Conservation (phyloP, 2,113 vertebrate genomes). For the Cebidichthys violaceus region DNA sequence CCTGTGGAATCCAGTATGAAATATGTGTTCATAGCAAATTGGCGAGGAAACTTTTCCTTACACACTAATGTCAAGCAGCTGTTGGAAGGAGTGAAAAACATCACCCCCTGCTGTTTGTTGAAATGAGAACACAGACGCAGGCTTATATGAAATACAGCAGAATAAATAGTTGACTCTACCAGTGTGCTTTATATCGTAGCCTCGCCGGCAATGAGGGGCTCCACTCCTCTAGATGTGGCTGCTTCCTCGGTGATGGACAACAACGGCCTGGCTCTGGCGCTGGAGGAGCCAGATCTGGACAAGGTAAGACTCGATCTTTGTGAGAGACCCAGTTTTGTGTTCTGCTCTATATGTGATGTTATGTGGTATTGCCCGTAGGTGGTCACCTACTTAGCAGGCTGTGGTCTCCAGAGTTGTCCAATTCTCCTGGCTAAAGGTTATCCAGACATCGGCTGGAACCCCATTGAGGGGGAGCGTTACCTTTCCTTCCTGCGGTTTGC, state of each 20-base stretch:
- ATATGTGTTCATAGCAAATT: background rate
- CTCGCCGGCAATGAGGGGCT: constrained; percentile 97
- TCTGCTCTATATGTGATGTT: constrained; percentile 23
- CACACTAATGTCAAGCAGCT: background rate
- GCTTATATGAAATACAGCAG: background rate
- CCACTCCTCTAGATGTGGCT: constrained; percentile 96
- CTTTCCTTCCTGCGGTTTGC: constrained; percentile 97
- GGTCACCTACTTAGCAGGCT: constrained; percentile 96
- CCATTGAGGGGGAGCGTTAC: constrained; percentile 98
- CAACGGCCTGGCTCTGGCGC: constrained; percentile 93
- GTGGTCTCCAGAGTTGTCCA: constrained; percentile 96
- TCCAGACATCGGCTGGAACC: constrained; percentile 98
- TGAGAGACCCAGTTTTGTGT: background rate
- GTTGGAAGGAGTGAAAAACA: constrained; percentile 52
- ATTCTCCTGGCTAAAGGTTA: constrained; percentile 96
- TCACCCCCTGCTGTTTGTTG: constrained; percentile 75
- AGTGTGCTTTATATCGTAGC: constrained; percentile 80
- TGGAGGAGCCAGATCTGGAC: constrained; percentile 96
- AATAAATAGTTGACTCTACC: constrained; percentile 1
- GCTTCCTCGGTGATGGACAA: constrained; percentile 99
- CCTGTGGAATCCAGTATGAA: background rate
- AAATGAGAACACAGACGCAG: background rate
- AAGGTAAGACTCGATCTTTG: constrained; percentile 82
- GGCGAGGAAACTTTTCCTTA: constrained; percentile 14
- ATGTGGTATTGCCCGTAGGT: constrained; percentile 82